Evolutionary conservation across 1,140 invertebrate genomes (phyloP), one percentile per base, ranked within the genome.

Genomic region (Hycleus phaleratus): DNA sequence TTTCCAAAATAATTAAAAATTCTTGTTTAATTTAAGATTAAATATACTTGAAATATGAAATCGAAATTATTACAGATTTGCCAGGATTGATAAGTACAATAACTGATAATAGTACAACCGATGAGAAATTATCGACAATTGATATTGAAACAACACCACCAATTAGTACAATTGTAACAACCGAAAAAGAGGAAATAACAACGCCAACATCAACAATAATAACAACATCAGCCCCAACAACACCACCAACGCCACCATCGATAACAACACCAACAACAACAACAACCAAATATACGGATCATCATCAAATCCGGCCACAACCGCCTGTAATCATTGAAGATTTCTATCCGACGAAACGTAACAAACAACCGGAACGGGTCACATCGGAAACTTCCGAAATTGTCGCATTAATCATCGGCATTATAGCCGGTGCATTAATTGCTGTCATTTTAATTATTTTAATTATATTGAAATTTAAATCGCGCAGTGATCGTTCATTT

Each of bases 381-480:
- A 85, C 80, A 38, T 85, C 85, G 1, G 85, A 87, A 61, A 82
- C 84, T 26, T 85, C 85, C 5, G 85, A 87, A 61, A 84, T 82
- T 63, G 84, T 84, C 0, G 86, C 82, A 3, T 78, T 93, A 60
- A 86, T 93, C 44, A 91, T 94, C 40, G 88, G 89, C 49, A 93
- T 96, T 58, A 91, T 95, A 54, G 92, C 91, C 1, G 92, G 90
- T 24, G 88, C 92, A 5, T 77, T 97, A 43, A 94, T 97, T 66
- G 90, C 91, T 25, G 87, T 97, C 56, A 87, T 97, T 9, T 80
- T 96, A 38, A 86, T 97, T 51, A 89, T 94, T 12, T 82, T 96
- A 38, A 83, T 95, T 47, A 86, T 97, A 54, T 82, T 95, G 61
- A 92, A 92, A 73, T 91, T 83, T 52, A 90, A 93, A 74, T 88